Base-by-base conservation (phyloP, 2,888 invertebrate genomes). In the Hanleya hanleyi region DNA sequence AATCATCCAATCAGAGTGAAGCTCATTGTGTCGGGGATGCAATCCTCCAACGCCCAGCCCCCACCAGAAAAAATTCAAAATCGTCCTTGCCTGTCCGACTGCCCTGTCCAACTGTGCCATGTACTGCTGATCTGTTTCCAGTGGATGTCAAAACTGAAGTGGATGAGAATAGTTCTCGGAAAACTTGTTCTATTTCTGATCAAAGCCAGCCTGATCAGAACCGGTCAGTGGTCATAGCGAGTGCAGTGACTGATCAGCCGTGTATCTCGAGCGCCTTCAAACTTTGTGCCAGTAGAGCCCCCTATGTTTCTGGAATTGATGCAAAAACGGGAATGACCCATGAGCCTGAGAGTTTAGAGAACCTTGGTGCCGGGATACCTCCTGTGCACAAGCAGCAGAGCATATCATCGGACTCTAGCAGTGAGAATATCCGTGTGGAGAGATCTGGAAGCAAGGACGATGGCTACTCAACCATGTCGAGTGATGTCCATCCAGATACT, bases 401-500 rank as follows among this genome's bases (percentile, higher is more conserved):
- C 29, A 57, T 57, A 32, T 81, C 84, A 4, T 77, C 82, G 2
- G 84, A 83, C 36, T 80, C 83, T 29, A 83, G 83, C 71, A 82
- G 80, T 70, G 84, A 84, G 50, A 81, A 80, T 62, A 75, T 81
- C n/a, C 76, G 81, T 38, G 86, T 84, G 15, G 87, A 87, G 74
- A 74, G 86, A 35, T 86, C 87, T 37, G 86, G 86, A 0, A 86
- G 85, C 77, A 84, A 83, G 70, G 87, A 87, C 71, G 87, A 87
- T 72, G 87, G 87, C 6, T 87, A 87, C 70, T 87, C 87, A 7
- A 86, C 87, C 9, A 87, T 87, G 87, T 86, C 87, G 0, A 86
- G 86, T 69, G 87, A 87, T 71, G 82, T 86, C 32, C 85, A 86
- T 67, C 86, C 86, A 49, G 85, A 85, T 67, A 76, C 78, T 26